Conservation (phyloP, 2,113 vertebrate species). For the Rhagologus leucostigma region DNA sequence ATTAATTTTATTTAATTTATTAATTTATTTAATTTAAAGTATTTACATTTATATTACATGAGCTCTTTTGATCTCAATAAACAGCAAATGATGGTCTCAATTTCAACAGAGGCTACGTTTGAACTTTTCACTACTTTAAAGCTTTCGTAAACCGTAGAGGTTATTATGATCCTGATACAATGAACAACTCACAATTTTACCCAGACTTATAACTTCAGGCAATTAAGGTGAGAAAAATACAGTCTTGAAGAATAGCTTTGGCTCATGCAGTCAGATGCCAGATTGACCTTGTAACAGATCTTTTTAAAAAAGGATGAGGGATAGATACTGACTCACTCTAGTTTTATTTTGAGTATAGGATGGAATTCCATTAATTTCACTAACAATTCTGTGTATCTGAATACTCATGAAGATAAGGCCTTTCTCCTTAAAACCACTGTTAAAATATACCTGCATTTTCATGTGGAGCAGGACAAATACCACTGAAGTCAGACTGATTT, state of each 20-base stretch:
- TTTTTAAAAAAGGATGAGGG: background rate
- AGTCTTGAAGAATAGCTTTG: background rate
- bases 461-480: background rate
- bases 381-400: background rate
- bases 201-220: background rate
- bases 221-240: background rate
- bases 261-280: background rate
- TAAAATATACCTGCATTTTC: background rate
- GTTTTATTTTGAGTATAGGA: background rate
- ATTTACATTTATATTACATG: background rate
- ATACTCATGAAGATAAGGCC: background rate
- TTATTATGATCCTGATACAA: background rate
- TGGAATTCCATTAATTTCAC: background rate
- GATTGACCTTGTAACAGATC: background rate
- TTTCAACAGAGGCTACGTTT: background rate
- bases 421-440: background rate
- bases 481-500: background rate
- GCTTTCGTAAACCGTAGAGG: background rate
- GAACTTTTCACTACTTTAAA: background rate
- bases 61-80: background rate
- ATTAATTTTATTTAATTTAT: background rate
- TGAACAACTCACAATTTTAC: background rate
- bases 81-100: background rate
- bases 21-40: background rate
- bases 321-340: background rate